These are phyloP conservation scores for Tipula unca DNA, from an alignment of 2,888 invertebrate genomes.

Conservation along the genomic window DNA sequence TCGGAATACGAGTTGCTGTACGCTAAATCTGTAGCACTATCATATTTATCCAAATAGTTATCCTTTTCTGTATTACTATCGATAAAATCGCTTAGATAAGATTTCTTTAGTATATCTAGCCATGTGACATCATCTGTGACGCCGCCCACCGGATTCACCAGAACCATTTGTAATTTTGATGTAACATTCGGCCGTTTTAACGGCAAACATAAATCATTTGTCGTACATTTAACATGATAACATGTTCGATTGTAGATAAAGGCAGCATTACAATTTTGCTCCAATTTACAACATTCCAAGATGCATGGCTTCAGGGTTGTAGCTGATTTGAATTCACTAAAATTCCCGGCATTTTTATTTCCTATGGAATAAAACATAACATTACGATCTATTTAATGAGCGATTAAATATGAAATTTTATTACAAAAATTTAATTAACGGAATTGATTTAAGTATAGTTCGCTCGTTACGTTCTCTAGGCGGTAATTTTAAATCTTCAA, in stretches of 20 bases:
- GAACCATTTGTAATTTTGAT: slow-evolving; percentile 62
- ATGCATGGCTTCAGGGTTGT: slow-evolving; percentile 59
- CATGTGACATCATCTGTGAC: slow-evolving; percentile 39
- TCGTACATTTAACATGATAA: slow-evolving; percentile 65
- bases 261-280: slow-evolving; percentile 61
- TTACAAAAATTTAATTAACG: no score
- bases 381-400: no score
- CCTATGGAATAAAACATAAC: slow-evolving; percentile 32
- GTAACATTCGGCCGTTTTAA: slow-evolving; percentile 51
- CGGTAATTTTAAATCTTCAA: not conserved
- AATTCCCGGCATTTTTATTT: slow-evolving; percentile 52
- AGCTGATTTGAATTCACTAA: slow-evolving; percentile 49
- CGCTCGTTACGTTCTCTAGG: not conserved
- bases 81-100: slow-evolving; percentile 22
- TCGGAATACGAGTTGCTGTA: not conserved
- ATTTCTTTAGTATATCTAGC: slow-evolving; percentile 34
- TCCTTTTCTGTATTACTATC: not conserved
- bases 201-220: slow-evolving; percentile 63
- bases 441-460: no score
- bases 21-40: not conserved
- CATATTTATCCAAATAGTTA: slow-evolving; percentile 16
- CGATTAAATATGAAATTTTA: no score
- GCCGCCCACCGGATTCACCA: slow-evolving; percentile 61
- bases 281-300: slow-evolving; percentile 46
- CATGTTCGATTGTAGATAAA: slow-evolving; percentile 68